A percentile compares a stretch with the other conserved stretches of the same genome.
Evolutionary conservation across 2,888 invertebrate genomes (phyloP).

Genomic region (Antheraea yamamai): DNA sequence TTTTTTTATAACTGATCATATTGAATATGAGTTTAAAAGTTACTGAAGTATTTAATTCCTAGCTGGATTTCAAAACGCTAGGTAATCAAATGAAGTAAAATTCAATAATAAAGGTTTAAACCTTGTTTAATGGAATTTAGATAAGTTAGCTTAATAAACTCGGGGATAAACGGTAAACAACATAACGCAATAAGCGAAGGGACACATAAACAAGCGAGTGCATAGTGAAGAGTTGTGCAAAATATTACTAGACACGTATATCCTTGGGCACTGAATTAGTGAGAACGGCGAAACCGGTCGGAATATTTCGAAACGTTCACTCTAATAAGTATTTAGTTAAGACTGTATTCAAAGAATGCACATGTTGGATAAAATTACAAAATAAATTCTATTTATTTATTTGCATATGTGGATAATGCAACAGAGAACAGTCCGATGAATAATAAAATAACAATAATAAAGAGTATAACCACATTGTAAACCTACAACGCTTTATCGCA

Average conservation of each 20-base stretch:
- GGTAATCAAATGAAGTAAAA: no score
- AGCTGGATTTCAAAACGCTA: no score
- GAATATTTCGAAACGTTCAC: constrained; percentile 14
- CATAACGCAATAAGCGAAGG: constrained; percentile 48
- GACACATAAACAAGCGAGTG: constrained; percentile 33
- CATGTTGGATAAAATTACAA: background rate
- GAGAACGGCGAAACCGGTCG: constrained; percentile 44
- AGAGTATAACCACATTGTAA: no score
- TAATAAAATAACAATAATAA: no score
- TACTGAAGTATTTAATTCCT: no score
- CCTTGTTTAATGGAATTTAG: background rate
- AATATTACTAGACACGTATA: constrained; percentile 36
- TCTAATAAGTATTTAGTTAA: constrained; percentile 5
- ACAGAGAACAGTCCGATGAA: no score
- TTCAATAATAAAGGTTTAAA: no score
- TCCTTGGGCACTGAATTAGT: constrained; percentile 55
- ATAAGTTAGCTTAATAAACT: background rate
- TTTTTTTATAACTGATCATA: no score
- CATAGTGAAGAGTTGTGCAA: constrained; percentile 43
- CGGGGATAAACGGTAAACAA: constrained; percentile 31
- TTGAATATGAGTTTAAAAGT: no score
- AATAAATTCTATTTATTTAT: constrained; percentile 20
- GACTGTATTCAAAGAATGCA: background rate
- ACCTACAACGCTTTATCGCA: no score
- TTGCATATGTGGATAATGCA: constrained; percentile 16